Conservation (phyloP, 2,888 invertebrate genomes). For the Trachelus iudaicus region DNA sequence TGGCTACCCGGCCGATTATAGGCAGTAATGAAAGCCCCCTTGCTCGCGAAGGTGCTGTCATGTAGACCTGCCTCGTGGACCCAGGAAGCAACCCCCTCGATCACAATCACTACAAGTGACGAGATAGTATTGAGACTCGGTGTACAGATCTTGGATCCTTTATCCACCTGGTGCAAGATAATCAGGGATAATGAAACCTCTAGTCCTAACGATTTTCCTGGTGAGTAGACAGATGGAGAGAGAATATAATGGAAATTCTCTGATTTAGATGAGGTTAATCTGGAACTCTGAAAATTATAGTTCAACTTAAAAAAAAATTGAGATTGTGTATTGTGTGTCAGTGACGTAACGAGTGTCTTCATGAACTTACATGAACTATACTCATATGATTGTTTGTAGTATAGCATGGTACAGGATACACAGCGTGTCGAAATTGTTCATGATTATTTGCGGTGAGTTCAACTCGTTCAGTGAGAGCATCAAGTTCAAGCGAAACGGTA, state of each 20-base stretch:
- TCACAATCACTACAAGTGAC: not conserved
- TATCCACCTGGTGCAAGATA: not conserved
- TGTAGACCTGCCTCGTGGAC: constrained; percentile 40
- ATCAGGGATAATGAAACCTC: not conserved
- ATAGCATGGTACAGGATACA: not conserved
- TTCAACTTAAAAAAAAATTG: not conserved
- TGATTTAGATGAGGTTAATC: not conserved
- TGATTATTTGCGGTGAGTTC: not conserved
- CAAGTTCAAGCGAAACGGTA: not conserved
- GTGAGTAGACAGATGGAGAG: not conserved
- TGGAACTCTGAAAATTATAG: not conserved
- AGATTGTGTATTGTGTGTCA: not conserved
- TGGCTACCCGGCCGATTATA: constrained; percentile 49
- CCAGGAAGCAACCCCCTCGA: constrained; percentile 4
- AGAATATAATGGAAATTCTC: not conserved
- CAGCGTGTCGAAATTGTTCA: not conserved
- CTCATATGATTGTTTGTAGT: not conserved
- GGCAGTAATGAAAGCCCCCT: constrained; percentile 60
- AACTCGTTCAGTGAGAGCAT: not conserved
- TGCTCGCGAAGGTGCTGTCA: constrained; percentile 56
- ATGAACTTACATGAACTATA: not conserved
- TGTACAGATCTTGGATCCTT: not conserved
- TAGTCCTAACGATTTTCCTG: not conserved
- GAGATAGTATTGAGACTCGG: not conserved
- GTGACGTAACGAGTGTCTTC: not conserved